A percentile compares a stretch with the other conserved stretches of the same genome.
Conservation (phyloP, 2,113 vertebrate genomes). For the Euleptes europaea region DNA sequence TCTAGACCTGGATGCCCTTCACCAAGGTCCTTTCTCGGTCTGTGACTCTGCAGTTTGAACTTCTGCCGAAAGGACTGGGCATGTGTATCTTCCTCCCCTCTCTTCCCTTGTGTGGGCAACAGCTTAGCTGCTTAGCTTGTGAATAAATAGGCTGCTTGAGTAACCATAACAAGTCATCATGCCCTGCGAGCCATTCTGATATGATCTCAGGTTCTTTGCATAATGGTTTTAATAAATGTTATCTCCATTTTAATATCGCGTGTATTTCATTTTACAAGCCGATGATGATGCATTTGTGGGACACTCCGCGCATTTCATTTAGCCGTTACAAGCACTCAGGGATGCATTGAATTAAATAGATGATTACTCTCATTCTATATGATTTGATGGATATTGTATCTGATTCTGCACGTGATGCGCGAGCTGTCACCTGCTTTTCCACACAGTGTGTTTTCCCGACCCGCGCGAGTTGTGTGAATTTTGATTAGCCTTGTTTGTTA, state of each 20-base stretch:
- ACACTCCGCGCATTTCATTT: conserved; percentile 65
- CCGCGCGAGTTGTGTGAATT: conserved; percentile 57
- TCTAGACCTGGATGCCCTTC: no score
- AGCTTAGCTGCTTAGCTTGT: background rate
- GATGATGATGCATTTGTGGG: conserved; percentile 67
- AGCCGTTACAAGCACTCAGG: conserved; percentile 67
- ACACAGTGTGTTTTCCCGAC: conserved; percentile 41
- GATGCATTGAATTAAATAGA: conserved; percentile 69
- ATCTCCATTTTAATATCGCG: conserved; percentile 66
- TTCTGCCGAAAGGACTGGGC: background rate
- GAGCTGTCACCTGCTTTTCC: conserved; percentile 57
- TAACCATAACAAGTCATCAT: background rate
- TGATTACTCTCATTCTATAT: conserved; percentile 62
- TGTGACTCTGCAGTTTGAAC: background rate
- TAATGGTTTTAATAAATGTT: conserved; percentile 70
- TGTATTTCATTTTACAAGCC: conserved; percentile 70
- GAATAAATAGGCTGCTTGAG: background rate
- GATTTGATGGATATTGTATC: conserved; percentile 62
- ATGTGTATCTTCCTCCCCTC: background rate
- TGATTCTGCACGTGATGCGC: conserved; percentile 42
- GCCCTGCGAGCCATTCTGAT: conserved; percentile 35
- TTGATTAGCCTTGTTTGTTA: conserved; percentile 54
- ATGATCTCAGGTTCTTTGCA: conserved; percentile 49
- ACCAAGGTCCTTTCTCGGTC: background rate
- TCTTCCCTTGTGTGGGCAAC: conserved; percentile 3